Conservation (phyloP, 2,888 invertebrate species). For the Leucania comma region DNA sequence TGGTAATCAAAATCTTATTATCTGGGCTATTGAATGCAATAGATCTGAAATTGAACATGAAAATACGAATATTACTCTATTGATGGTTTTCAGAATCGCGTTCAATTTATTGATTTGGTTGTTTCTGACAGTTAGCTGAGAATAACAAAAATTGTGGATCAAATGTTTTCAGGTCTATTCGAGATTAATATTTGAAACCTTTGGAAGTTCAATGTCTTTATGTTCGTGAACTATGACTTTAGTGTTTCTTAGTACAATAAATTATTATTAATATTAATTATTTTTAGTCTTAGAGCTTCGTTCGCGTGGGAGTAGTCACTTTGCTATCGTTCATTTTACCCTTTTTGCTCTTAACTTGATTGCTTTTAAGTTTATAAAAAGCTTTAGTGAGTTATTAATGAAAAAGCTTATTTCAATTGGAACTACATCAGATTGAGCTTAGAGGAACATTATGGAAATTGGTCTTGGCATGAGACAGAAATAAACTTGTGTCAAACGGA, state of each 20-base stretch:
- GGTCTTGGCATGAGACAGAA: constrained; percentile 3
- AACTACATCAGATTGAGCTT: constrained; percentile 16
- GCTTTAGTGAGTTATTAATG: constrained; percentile 14
- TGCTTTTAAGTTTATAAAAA: constrained; percentile 10
- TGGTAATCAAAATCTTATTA: background rate
- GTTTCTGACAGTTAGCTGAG: constrained; percentile 19
- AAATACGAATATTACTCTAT: background rate
- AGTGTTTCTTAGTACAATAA: constrained; percentile 4
- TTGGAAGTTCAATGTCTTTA: constrained; percentile 25
- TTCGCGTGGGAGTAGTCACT: background rate
- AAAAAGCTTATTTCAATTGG: constrained; percentile 6
- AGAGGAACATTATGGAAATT: constrained; percentile 14
- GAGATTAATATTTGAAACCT: constrained; percentile 25
- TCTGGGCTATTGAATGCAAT: constrained; percentile 4
- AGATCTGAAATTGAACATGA: constrained; percentile 8
- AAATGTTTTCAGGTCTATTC: constrained; percentile 15
- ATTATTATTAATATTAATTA: constrained; percentile 9
- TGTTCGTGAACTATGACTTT: constrained; percentile 34
- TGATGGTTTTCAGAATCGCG: constrained; percentile 6
- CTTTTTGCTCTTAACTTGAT: constrained; percentile 27
- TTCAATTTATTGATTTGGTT: constrained; percentile 34
- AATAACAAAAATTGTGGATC: constrained; percentile 9
- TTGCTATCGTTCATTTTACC: constrained; percentile 19
- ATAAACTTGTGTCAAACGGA: constrained; percentile 11
- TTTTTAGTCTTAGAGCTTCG: constrained; percentile 3